Evolutionary conservation across 1,140 invertebrate species (phyloP).

Genomic region (Drosophila elegans): DNA sequence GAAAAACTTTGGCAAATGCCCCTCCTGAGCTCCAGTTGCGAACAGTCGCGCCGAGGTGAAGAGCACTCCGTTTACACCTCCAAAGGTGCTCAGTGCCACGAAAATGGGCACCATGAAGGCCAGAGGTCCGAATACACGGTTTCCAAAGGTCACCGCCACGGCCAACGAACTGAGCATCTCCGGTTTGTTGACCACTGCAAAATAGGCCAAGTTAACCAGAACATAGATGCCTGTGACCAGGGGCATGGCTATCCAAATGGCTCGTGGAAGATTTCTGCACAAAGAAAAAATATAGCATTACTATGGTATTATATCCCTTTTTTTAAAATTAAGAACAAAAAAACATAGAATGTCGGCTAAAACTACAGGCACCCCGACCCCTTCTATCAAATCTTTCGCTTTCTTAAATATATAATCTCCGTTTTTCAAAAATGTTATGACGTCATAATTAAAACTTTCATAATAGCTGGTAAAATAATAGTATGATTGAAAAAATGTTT

Average conservation of each 20-base stretch:
- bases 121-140: conserved; percentile 90
- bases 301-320: no score
- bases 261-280: conserved; percentile 92
- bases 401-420: no score
- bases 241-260: conserved; percentile 95
- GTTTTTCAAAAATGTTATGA: no score
- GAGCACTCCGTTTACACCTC: conserved; percentile 96
- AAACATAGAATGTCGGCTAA: no score
- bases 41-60: conserved; percentile 94
- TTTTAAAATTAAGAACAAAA: not conserved
- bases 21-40: conserved; percentile 91
- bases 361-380: no score
- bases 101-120: conserved; percentile 95
- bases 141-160: conserved; percentile 94
- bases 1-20: conserved; percentile 92
- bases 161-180: conserved; percentile 92
- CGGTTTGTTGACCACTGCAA: conserved; percentile 91
- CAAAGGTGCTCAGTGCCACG: conserved; percentile 93
- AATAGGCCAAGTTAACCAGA: conserved; percentile 95
- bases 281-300: conserved; percentile 43
- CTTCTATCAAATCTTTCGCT: no score
- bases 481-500: no score
- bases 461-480: no score
- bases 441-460: no score
- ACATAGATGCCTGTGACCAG: conserved; percentile 95